Evolutionary conservation across 2,113 vertebrate genomes (phyloP).

Genomic region (Oreochromis aureus): DNA sequence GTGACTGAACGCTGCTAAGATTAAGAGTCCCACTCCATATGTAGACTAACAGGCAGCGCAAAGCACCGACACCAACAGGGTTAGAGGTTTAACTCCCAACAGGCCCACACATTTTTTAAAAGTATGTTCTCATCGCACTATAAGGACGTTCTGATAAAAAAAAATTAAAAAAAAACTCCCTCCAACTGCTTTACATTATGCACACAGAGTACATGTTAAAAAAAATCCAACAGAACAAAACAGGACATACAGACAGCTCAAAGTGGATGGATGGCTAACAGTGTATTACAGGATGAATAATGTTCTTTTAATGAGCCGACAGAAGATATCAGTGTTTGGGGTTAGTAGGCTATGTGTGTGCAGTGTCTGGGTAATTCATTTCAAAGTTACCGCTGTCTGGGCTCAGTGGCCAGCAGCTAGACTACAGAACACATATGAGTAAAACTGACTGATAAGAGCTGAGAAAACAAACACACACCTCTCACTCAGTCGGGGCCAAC

Average conservation of each 20-base stretch:
- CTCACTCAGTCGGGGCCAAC: not conserved
- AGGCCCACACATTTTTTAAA: not conserved
- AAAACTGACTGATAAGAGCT: slow-evolving; percentile 25
- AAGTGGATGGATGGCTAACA: not conserved
- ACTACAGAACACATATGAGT: not conserved
- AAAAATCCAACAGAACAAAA: not conserved
- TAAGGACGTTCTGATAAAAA: not conserved
- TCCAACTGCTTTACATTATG: slow-evolving; percentile 1
- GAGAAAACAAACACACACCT: slow-evolving; percentile 20
- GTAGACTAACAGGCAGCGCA: not conserved
- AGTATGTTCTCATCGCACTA: not conserved
- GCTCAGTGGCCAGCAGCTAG: not conserved
- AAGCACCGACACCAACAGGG: not conserved
- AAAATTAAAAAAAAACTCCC: not conserved
- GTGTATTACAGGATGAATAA: not conserved
- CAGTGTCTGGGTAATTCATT: not conserved
- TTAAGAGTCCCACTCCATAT: not conserved
- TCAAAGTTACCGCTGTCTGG: slow-evolving; percentile 12
- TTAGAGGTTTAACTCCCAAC: slow-evolving; percentile 2
- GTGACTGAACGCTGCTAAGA: not conserved
- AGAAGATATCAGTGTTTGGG: not conserved
- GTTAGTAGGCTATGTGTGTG: not conserved
- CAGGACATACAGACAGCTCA: not conserved
- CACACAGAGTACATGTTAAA: not conserved
- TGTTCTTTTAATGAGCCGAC: slow-evolving; percentile 6